Conservation (phyloP, 1,140 invertebrate species). For the Neodiprion fabricii region DNA sequence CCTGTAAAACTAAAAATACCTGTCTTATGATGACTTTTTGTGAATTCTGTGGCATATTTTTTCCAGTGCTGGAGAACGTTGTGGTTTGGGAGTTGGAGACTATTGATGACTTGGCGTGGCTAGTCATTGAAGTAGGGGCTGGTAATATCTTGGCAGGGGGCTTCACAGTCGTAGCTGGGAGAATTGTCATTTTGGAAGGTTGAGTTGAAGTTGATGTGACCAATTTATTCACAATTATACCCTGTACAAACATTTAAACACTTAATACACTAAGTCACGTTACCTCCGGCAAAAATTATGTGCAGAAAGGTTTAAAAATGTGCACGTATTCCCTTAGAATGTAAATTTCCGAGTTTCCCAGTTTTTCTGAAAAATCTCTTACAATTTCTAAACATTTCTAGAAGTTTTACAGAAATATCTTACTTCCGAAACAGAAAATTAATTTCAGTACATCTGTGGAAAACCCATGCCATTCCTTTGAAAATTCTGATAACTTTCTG, state of each 20-base stretch:
- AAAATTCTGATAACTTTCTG: too few species aligned
- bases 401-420: too few species aligned
- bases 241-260: slow-evolving; percentile 39
- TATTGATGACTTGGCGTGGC: slow-evolving; percentile 51
- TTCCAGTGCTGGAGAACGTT: slow-evolving; percentile 45
- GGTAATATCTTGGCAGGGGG: slow-evolving; percentile 76
- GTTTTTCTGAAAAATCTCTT: too few species aligned
- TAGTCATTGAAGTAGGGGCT: slow-evolving; percentile 61
- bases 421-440: too few species aligned
- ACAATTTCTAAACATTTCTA: too few species aligned
- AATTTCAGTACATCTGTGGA: too few species aligned
- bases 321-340: slow-evolving; percentile 52
- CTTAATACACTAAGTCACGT: too few species aligned
- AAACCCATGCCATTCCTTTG: too few species aligned
- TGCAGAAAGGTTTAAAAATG: slow-evolving; percentile 49
- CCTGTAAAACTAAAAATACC: slow-evolving; percentile 43
- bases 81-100: slow-evolving; percentile 47
- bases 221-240: slow-evolving; percentile 61
- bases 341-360: neutral
- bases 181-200: slow-evolving; percentile 53
- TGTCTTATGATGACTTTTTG: slow-evolving; percentile 69
- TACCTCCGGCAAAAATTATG: slow-evolving; percentile 32
- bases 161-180: slow-evolving; percentile 60
- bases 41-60: slow-evolving; percentile 62
- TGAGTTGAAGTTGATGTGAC: slow-evolving; percentile 54